Conservation (phyloP, 1,140 invertebrate species). For the Idris sp. region DNA sequence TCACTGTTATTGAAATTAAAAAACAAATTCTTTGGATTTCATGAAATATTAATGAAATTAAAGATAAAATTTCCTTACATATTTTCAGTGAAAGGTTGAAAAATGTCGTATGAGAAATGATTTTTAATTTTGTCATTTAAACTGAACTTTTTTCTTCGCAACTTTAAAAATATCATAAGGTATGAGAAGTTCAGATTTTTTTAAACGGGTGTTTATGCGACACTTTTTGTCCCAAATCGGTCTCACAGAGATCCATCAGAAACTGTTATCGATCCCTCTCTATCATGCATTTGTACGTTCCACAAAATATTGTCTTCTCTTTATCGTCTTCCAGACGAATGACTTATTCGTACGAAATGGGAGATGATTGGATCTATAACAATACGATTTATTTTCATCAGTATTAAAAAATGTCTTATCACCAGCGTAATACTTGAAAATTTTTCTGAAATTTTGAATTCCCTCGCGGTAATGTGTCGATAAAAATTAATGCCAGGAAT, state of each 20-base stretch:
- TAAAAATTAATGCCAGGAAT: slow-evolving; percentile 44
- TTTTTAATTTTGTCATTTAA: no score
- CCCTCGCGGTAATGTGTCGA: slow-evolving; percentile 45
- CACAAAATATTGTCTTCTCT: slow-evolving; percentile 60
- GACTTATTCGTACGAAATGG: slow-evolving; percentile 33
- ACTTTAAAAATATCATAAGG: neutral
- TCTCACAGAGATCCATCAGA: slow-evolving; percentile 39
- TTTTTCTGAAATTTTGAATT: no score
- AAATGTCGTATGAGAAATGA: no score
- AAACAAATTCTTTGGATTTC: no score
- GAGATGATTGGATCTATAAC: slow-evolving; percentile 14
- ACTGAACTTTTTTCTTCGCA: no score
- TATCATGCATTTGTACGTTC: slow-evolving; percentile 46
- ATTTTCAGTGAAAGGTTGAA: no score
- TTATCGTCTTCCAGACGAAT: slow-evolving; percentile 62
- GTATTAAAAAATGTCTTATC: slow-evolving; percentile 38
- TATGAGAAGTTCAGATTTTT: no score
- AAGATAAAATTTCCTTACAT: no score
- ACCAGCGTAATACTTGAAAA: slow-evolving; percentile 21
- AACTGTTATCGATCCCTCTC: slow-evolving; percentile 61
- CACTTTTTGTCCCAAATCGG: neutral
- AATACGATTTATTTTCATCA: slow-evolving; percentile 22
- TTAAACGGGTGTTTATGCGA: no score
- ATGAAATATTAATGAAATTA: no score
- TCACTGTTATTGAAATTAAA: no score